Evolutionary conservation across 2,113 vertebrate species (phyloP).

Genomic region (Stegostoma tigrinum): DNA sequence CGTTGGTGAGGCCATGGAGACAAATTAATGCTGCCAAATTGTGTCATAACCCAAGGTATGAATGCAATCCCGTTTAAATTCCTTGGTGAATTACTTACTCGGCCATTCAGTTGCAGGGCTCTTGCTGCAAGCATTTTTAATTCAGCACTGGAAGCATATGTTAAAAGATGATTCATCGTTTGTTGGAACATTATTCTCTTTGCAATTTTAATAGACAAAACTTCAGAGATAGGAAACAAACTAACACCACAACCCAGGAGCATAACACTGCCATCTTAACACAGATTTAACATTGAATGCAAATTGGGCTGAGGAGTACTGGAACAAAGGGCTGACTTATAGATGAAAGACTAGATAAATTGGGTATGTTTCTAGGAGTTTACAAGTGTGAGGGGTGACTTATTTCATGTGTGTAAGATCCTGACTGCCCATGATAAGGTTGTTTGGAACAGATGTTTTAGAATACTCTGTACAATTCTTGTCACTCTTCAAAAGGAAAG

Average conservation of each 20-base stretch:
- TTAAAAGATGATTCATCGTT: neutral
- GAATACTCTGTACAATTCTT: too few relatives aligned
- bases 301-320: too few relatives aligned
- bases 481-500: too few relatives aligned
- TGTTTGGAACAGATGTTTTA: too few relatives aligned
- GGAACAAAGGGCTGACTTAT: too few relatives aligned
- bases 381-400: too few relatives aligned
- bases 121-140: neutral
- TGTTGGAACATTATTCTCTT: neutral
- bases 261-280: neutral
- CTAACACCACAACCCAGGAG: neutral
- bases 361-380: too few relatives aligned
- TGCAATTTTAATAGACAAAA: neutral
- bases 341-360: too few relatives aligned
- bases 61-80: constrained; percentile 3
- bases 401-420: too few relatives aligned
- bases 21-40: neutral
- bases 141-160: neutral
- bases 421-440: too few relatives aligned
- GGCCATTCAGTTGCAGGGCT: neutral
- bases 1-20: neutral
- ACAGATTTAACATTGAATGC: neutral
- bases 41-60: neutral
- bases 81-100: neutral
- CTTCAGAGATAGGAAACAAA: neutral